Conservation (phyloP, 2,888 invertebrate genomes). For the Lobophora halterata region DNA sequence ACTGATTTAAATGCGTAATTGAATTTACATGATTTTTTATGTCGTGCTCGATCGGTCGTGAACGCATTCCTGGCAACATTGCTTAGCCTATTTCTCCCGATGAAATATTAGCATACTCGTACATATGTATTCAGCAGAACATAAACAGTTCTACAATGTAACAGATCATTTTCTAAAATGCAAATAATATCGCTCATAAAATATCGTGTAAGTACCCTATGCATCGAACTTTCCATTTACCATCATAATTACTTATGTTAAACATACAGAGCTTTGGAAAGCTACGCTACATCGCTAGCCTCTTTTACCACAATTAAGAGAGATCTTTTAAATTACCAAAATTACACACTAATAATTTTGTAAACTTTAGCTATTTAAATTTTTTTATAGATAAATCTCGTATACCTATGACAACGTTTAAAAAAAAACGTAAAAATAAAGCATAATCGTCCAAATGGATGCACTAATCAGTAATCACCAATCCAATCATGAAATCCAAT, state of each 20-base stretch:
- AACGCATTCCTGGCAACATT: constrained; percentile 7
- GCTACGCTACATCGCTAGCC: too few species aligned
- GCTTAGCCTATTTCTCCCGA: constrained; percentile 1
- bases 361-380: too few species aligned
- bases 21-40: constrained; percentile 28
- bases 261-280: too few species aligned
- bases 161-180: constrained; percentile 1
- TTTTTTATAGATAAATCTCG: too few species aligned
- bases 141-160: neutral
- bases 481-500: constrained; percentile 40
- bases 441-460: too few species aligned
- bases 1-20: constrained; percentile 35
- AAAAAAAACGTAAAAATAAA: too few species aligned
- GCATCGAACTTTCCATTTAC: neutral
- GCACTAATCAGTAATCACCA: constrained; percentile 27
- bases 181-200: constrained; percentile 3
- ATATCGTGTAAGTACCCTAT: too few species aligned
- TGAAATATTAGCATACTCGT: neutral
- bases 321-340: too few species aligned
- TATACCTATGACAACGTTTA: too few species aligned
- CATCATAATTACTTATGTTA: too few species aligned
- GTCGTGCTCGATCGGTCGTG: constrained; percentile 7
- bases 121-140: neutral
- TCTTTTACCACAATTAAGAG: too few species aligned
- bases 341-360: too few species aligned